A percentile compares a stretch with the other conserved stretches of the same genome.
Conservation (phyloP, 2,113 vertebrate genomes). For the Strix aluco region DNA sequence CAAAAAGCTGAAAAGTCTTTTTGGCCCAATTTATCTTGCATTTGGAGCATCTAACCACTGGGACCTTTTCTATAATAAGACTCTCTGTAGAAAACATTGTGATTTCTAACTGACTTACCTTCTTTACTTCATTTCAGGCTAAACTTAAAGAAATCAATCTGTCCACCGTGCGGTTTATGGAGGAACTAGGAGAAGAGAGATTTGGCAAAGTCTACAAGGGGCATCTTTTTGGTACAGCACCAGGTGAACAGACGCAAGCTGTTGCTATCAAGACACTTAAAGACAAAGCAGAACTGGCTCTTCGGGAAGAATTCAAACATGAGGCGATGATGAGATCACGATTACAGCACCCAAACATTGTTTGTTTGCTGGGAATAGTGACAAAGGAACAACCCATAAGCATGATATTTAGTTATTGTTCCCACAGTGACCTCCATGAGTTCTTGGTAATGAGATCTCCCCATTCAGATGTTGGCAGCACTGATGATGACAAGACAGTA, state of each 20-base stretch:
- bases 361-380: slow-evolving; percentile 88
- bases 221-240: slow-evolving; percentile 87
- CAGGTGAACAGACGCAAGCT: slow-evolving; percentile 90
- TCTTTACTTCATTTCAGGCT: slow-evolving; percentile 72
- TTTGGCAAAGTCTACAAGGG: slow-evolving; percentile 98
- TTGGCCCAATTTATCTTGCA: neutral
- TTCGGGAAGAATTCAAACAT: slow-evolving; percentile 93
- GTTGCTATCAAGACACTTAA: slow-evolving; percentile 95
- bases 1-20: neutral
- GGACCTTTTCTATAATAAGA: neutral
- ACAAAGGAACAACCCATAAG: slow-evolving; percentile 93
- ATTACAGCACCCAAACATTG: slow-evolving; percentile 91
- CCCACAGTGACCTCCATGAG: slow-evolving; percentile 92
- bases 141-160: slow-evolving; percentile 93
- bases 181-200: slow-evolving; percentile 94
- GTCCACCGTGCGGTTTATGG: slow-evolving; percentile 92
- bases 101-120: neutral
- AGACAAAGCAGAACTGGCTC: slow-evolving; percentile 88
- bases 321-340: slow-evolving; percentile 88
- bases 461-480: slow-evolving; percentile 92
- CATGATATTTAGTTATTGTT: slow-evolving; percentile 92
- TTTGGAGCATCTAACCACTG: neutral
- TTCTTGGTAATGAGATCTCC: slow-evolving; percentile 95
- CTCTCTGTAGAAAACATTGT: neutral
- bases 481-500: slow-evolving; percentile 91